phyloP scores from a whole-genome alignment of 2,888 invertebrate species.

The Lochmaea crataegi region DNA sequence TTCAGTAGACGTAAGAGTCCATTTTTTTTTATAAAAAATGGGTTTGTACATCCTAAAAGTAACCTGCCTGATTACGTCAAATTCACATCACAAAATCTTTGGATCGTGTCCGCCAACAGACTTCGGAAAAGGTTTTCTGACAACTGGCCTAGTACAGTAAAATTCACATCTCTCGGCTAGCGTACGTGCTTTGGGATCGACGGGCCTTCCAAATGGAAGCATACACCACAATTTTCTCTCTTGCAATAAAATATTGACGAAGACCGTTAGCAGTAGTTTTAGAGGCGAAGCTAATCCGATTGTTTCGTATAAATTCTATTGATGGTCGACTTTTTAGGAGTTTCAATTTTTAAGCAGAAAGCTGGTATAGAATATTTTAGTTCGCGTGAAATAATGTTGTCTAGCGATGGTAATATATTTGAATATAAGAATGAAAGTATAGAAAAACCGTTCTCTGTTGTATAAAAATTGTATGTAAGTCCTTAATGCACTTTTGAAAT shows the following conservation, averaged over 20 bases:
- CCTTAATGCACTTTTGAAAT: no score
- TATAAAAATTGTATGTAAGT: no score
- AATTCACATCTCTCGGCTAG: slow-evolving; percentile 8
- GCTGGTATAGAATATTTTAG: background rate
- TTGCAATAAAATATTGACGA: slow-evolving; percentile 26
- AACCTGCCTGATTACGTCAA: background rate
- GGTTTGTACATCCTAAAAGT: background rate
- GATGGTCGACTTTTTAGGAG: slow-evolving; percentile 2
- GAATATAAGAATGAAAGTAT: background rate
- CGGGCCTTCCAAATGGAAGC: slow-evolving; percentile 8
- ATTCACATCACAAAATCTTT: background rate
- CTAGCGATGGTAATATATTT: background rate
- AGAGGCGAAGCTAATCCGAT: slow-evolving; percentile 4
- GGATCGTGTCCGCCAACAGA: background rate
- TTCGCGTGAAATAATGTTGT: background rate
- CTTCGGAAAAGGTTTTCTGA: background rate
- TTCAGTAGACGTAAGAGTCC: background rate
- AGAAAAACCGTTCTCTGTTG: background rate
- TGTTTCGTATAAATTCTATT: slow-evolving; percentile 9
- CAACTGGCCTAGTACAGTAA: slow-evolving; percentile 15
- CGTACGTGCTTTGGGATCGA: slow-evolving; percentile 6
- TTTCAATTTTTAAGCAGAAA: slow-evolving; percentile 1
- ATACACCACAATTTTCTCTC: slow-evolving; percentile 15
- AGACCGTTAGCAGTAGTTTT: slow-evolving; percentile 28
- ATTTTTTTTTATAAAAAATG: background rate